A percentile compares a stretch with the other conserved stretches of the same genome.
Conservation (phyloP, 2,888 invertebrate species). For the Gymnoscelis rufifasciata region DNA sequence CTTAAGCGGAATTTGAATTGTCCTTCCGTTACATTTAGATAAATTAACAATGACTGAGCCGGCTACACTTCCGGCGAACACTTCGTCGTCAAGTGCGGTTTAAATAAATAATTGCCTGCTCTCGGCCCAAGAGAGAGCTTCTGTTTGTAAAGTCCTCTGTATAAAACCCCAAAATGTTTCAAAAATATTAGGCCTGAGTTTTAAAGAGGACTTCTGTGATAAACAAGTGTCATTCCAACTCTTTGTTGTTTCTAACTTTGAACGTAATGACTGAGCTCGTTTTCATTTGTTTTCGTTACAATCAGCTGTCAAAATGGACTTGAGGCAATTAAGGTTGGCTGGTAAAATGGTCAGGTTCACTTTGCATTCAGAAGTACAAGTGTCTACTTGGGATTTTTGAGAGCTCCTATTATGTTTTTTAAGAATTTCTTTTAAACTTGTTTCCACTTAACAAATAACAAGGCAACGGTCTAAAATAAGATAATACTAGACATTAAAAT, state of each 20-base stretch:
- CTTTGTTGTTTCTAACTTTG: constrained; percentile 4
- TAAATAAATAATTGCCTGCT: constrained; percentile 9
- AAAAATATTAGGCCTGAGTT: not conserved
- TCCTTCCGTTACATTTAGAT: constrained; percentile 36
- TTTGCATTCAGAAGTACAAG: too few species aligned
- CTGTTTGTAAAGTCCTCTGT: constrained; percentile 5
- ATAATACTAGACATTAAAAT: too few species aligned
- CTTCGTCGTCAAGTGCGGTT: constrained; percentile 11
- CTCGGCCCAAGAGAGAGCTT: constrained; percentile 12
- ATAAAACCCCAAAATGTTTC: not conserved
- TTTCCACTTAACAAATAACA: too few species aligned
- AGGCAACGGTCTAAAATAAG: too few species aligned
- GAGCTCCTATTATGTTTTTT: too few species aligned
- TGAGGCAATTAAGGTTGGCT: constrained; percentile 48
- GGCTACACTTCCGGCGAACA: constrained; percentile 16
- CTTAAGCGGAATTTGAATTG: constrained; percentile 35
- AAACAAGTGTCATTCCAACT: constrained; percentile 5
- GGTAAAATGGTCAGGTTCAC: too few species aligned
- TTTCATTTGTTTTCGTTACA: constrained; percentile 46
- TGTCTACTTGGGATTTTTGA: too few species aligned
- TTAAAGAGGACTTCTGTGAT: constrained; percentile 6
- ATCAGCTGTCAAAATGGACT: constrained; percentile 59
- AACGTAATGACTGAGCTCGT: constrained; percentile 22
- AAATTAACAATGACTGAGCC: constrained; percentile 26
- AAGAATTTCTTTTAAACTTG: too few species aligned